Evolutionary conservation across 2,113 vertebrate genomes (phyloP).

Genomic region (Elanoides forficatus): DNA sequence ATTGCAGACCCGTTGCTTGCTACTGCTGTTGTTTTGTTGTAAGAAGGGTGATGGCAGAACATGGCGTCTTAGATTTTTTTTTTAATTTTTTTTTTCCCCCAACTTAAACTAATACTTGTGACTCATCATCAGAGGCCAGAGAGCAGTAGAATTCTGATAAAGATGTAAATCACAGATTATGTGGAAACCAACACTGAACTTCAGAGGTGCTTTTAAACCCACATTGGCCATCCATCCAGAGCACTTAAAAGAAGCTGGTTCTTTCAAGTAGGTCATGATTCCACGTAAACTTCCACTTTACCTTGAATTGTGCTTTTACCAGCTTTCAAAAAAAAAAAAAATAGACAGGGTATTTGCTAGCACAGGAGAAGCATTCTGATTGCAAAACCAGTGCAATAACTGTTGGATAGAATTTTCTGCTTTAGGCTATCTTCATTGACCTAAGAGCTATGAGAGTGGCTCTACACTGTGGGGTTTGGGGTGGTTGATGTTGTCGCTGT

Average conservation of each 20-base stretch:
- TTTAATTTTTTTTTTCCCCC: background rate
- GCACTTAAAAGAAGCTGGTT: background rate
- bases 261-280: background rate
- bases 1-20: background rate
- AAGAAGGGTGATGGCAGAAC: background rate
- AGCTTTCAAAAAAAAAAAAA: background rate
- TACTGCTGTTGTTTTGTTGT: background rate
- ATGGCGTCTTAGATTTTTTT: background rate
- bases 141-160: background rate
- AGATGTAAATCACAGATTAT: background rate
- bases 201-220: background rate
- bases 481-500: background rate
- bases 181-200: background rate
- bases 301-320: background rate
- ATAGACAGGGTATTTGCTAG: background rate
- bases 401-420: background rate
- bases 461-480: background rate
- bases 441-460: background rate
- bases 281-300: background rate
- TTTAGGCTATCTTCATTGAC: background rate
- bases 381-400: accelerated
- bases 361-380: background rate
- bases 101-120: background rate
- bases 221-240: background rate
- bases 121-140: background rate